Conservation (phyloP, 1,140 invertebrate species). For the Sweltsa coloradensis region DNA sequence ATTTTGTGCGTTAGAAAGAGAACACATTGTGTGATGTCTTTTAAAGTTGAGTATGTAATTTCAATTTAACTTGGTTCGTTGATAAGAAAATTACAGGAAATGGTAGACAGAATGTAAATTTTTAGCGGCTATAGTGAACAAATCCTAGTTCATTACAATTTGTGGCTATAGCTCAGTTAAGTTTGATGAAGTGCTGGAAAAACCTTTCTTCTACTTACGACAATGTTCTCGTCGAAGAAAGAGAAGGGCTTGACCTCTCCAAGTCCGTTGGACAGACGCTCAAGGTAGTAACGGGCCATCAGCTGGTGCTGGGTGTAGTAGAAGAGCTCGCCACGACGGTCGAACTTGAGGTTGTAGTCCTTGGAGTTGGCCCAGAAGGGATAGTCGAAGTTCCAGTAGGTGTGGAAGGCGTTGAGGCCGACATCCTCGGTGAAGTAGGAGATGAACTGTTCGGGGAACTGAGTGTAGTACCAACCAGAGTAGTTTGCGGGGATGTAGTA, state of each 20-base stretch:
- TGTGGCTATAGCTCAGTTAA: constrained; percentile 7
- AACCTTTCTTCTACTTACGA: too few relatives aligned
- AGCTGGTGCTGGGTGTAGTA: constrained; percentile 38
- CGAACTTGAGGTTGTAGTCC: constrained; percentile 14
- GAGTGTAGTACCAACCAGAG: constrained; percentile 31
- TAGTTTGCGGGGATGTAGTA: constrained; percentile 8
- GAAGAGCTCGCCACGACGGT: constrained; percentile 20
- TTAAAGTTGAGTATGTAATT: too few relatives aligned
- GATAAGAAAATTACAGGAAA: too few relatives aligned
- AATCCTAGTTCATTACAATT: too few relatives aligned
- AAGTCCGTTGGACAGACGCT: constrained; percentile 35
- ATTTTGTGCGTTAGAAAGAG: too few relatives aligned
- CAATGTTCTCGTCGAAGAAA: constrained; percentile 26
- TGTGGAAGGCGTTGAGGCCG: constrained; percentile 27
- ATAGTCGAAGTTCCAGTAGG: constrained; percentile 24
- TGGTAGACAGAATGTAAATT: too few relatives aligned
- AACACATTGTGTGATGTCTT: too few relatives aligned
- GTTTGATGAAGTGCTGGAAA: too few relatives aligned
- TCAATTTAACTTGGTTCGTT: too few relatives aligned
- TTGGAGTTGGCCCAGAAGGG: constrained; percentile 20
- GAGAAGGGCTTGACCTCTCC: constrained; percentile 27
- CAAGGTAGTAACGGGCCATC: constrained; percentile 34
- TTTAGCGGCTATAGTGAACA: too few relatives aligned
- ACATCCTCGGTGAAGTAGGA: constrained; percentile 26
- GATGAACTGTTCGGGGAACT: constrained; percentile 21